Evolutionary conservation across 2,888 invertebrate species (phyloP), one percentile per base, ranked within the genome.

Genomic region (Himalopsyche anomala): DNA sequence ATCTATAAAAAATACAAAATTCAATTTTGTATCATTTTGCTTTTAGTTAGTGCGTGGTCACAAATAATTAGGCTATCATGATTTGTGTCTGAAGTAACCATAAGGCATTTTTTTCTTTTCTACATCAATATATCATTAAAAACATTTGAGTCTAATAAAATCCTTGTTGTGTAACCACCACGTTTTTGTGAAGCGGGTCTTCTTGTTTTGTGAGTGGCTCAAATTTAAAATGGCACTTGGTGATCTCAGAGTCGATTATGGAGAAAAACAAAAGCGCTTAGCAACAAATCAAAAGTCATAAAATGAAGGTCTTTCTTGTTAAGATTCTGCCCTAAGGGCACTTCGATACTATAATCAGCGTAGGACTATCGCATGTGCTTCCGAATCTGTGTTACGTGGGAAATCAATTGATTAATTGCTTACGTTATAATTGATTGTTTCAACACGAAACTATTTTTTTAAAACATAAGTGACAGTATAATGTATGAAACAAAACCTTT

Each of bases 211-310:
- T 36, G 74, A 38, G 28, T 74, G 12, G 74, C 74, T 74, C 36
- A 74, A 74, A 74, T 74, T 74, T 74, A 74, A 74, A 74, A 74
- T 74, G 38, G 74, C 74, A 74, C 15, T 74, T 74, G 36, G 74
- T 38, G 36, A 74, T 74, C 74, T 74, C 74, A 36, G 36, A 36
- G 74, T 74, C 74, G 74, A 74, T 74, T 74, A 74, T 69, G 69
- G 12, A 38, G 74, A 36, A 74, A 74, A 74, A 28, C 36, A 74
- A 74, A 36, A 74, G 38, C 74, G 74, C 74, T 74, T 74, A 36
- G 74, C 74, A 74, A 74, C 74, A 74, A 74, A 74, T 74, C 74
- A 74, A 9, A 74, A 38, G 74, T 74, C 74, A 38, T 5, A 74
- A 74, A 74, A 74, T 74, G 74, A 74, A 74, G 74, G 74, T 74